Evolutionary conservation across 1,140 invertebrate species (phyloP).

Genomic region (Conus betulinus): DNA sequence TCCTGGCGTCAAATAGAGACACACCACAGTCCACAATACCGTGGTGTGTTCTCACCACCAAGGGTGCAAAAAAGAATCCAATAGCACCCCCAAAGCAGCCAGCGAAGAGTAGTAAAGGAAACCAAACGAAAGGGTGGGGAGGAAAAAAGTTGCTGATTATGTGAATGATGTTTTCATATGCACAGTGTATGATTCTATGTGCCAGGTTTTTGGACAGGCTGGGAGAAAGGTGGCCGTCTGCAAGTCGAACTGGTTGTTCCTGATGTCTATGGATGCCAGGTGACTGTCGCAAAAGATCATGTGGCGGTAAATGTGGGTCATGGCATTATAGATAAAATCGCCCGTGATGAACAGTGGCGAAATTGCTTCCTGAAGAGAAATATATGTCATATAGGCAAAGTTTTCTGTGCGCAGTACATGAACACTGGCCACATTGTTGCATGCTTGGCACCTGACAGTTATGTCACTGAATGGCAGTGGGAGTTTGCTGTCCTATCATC

Average conservation of each 20-base stretch:
- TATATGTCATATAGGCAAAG: background rate
- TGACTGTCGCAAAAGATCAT: background rate
- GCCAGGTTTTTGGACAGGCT: no score
- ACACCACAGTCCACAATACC: no score
- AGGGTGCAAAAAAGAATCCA: no score
- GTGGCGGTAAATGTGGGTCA: background rate
- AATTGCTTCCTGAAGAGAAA: background rate
- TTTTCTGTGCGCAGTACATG: background rate
- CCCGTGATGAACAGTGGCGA: background rate
- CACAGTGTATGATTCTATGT: no score
- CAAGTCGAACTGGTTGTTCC: background rate
- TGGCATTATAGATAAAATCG: background rate
- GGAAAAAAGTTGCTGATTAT: no score
- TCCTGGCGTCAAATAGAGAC: no score
- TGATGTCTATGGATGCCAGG: background rate
- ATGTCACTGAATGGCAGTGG: background rate
- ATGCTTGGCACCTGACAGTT: no score
- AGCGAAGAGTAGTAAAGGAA: no score
- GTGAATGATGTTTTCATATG: no score
- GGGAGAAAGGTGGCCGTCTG: background rate
- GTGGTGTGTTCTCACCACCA: no score
- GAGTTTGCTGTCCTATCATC: background rate
- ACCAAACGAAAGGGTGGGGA: no score
- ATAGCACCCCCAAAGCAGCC: no score
- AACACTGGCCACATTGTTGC: background rate